Conservation (phyloP, 2,113 vertebrate species). For the Hippocampus barbouri region DNA sequence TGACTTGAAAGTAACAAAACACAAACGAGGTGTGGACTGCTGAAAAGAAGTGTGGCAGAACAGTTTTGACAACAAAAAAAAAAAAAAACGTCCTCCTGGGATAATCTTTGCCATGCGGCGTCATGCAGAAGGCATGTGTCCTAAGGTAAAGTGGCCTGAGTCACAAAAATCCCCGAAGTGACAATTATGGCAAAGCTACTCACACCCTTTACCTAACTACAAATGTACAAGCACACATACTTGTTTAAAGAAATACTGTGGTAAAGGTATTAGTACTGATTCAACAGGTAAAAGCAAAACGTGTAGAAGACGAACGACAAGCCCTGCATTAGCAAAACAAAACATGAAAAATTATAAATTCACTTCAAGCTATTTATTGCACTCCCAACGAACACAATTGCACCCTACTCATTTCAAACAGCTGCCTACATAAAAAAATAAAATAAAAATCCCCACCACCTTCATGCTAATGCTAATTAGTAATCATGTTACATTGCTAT, state of each 20-base stretch:
- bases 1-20: slow-evolving; percentile 28
- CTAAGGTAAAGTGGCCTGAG: slow-evolving; percentile 34
- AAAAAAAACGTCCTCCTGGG: slow-evolving; percentile 8
- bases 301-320: background rate
- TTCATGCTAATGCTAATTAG: background rate
- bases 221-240: background rate
- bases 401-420: too few species aligned
- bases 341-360: background rate
- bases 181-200: slow-evolving; percentile 3
- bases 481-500: background rate
- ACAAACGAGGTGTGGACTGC: slow-evolving; percentile 23
- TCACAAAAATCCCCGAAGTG: slow-evolving; percentile 31
- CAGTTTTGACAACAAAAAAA: slow-evolving; percentile 25
- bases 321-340: too few species aligned
- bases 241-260: background rate
- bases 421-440: too few species aligned
- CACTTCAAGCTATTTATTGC: background rate
- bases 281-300: background rate
- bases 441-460: too few species aligned
- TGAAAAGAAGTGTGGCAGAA: slow-evolving; percentile 23
- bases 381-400: too few species aligned
- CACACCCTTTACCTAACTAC: background rate
- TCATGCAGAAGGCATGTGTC: slow-evolving; percentile 37
- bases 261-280: background rate
- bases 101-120: slow-evolving; percentile 19